These are phyloP conservation scores for Notospermus geniculatus DNA, from an alignment of 1,140 invertebrate genomes.

Conservation along the genomic window DNA sequence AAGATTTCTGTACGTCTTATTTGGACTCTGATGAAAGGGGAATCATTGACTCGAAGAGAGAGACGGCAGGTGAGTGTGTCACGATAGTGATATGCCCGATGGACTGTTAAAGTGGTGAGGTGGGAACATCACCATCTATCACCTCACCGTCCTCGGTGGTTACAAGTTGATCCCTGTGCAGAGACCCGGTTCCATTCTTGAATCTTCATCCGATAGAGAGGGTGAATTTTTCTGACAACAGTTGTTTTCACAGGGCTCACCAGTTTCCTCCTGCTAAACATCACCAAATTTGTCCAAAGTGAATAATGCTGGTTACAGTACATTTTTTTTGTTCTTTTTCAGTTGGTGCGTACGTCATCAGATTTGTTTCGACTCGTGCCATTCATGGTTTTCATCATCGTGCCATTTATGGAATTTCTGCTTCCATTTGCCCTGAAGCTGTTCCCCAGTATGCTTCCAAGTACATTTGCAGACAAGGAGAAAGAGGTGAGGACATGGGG, in stretches of 20 bases:
- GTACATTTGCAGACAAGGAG: constrained; percentile 89
- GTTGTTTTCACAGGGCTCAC: no score
- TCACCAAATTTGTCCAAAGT: no score
- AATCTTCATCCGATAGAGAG: no score
- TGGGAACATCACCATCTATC: no score
- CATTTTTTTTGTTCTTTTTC: constrained; percentile 39
- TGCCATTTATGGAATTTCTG: constrained; percentile 97
- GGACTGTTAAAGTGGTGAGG: no score
- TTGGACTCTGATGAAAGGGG: constrained; percentile 80
- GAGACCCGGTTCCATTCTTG: no score
- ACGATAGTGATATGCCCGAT: no score
- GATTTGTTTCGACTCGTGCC: constrained; percentile 96
- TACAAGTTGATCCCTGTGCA: no score
- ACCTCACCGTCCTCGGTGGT: no score
- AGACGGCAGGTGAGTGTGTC: constrained; percentile 83
- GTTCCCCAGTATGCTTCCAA: constrained; percentile 96
- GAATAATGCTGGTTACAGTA: no score
- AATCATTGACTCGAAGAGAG: constrained; percentile 83
- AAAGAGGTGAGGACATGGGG: constrained; percentile 65
- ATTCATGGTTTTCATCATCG: constrained; percentile 95
- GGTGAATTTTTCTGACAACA: no score
- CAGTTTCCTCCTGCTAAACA: no score
- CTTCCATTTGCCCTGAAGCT: constrained; percentile 93
- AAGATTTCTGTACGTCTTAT: constrained; percentile 79
- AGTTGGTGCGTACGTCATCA: constrained; percentile 88